Conservation (phyloP, 2,888 invertebrate genomes). For the Pachymerium ferrugineum region DNA sequence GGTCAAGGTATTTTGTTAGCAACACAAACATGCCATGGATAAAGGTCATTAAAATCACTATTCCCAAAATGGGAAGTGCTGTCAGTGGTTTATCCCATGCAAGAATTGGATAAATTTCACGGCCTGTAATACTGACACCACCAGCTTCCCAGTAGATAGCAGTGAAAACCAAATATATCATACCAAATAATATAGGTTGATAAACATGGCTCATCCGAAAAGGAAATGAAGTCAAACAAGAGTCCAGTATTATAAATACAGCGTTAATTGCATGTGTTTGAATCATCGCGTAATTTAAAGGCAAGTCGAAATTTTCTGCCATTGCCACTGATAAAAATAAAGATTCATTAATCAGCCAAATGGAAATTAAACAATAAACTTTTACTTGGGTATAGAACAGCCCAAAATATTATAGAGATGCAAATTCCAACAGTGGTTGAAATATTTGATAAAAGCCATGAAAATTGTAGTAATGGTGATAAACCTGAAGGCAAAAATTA, state of each 20-base stretch:
- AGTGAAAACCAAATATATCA: conserved; percentile 54
- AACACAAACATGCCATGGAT: not conserved
- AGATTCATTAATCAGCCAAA: too few species aligned
- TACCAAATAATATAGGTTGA: conserved; percentile 41
- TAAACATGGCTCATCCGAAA: conserved; percentile 55
- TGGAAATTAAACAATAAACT: too few species aligned
- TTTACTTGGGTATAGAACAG: not conserved
- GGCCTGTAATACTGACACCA: conserved; percentile 60
- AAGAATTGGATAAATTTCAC: conserved; percentile 67
- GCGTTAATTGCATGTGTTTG: conserved; percentile 71
- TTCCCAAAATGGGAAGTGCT: not conserved
- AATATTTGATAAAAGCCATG: not conserved
- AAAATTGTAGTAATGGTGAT: not conserved
- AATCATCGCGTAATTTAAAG: too few species aligned
- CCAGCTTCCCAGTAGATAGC: conserved; percentile 65
- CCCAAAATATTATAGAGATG: not conserved
- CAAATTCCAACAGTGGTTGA: not conserved
- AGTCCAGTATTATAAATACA: conserved; percentile 64
- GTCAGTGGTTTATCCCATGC: conserved; percentile 59
- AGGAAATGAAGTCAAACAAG: conserved; percentile 66
- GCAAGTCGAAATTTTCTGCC: not conserved
- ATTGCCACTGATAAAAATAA: not conserved
- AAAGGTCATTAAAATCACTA: not conserved
- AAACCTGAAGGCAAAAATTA: not conserved
- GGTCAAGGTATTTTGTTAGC: not conserved